Percentiles rank a stretch among this genome's conserved stretches.
These are phyloP conservation scores for Halictus quadricinctus DNA, from an alignment of 2,888 invertebrate species.

Conservation along the genomic window DNA sequence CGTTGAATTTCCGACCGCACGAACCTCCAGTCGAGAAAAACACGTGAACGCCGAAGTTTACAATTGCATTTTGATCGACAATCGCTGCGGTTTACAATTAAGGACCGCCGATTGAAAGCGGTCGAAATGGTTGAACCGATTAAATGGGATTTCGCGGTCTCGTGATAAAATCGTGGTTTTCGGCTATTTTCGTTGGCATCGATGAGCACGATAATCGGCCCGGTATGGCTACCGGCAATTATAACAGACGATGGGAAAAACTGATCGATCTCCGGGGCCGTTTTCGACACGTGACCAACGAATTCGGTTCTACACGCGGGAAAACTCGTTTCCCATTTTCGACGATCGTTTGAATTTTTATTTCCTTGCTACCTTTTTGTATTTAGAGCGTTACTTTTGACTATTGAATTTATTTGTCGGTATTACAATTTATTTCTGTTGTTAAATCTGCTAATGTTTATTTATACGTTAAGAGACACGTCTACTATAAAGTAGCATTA, in stretches of 20 bases:
- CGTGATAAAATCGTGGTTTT: constrained; percentile 62
- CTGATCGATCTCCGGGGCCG: constrained; percentile 7
- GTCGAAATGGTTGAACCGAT: constrained; percentile 45
- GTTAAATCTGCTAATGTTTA: no score
- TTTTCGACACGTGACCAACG: not conserved
- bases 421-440: not conserved
- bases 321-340: no score
- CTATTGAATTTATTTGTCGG: not conserved
- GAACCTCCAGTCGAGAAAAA: constrained; percentile 21
- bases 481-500: no score
- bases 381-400: not conserved
- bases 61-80: constrained; percentile 43
- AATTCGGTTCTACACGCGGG: not conserved
- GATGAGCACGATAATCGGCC: constrained; percentile 28
- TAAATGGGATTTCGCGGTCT: constrained; percentile 64
- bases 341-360: not conserved
- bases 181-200: constrained; percentile 68
- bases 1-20: not conserved
- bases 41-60: constrained; percentile 17
- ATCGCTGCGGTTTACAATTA: constrained; percentile 59
- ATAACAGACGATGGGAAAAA: constrained; percentile 24
- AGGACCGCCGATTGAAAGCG: constrained; percentile 55
- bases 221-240: constrained; percentile 36
- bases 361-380: not conserved
- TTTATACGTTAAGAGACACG: no score